Conservation (phyloP, 2,888 invertebrate species). For the Seira musarum region DNA sequence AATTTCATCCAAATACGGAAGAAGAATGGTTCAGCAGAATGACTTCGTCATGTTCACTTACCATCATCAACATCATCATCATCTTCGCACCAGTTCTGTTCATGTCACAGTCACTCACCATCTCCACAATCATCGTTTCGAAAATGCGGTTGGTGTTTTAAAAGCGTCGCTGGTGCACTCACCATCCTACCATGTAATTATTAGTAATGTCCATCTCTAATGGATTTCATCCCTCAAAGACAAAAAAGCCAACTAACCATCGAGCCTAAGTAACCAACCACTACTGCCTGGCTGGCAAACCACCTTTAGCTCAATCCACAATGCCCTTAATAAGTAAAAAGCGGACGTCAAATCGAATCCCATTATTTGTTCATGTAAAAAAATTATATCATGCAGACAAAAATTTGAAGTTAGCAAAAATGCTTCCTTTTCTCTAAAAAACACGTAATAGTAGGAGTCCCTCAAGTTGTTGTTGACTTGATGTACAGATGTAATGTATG, state of each 20-base stretch:
- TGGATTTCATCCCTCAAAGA: constrained; percentile 63
- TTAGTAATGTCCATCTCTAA: constrained; percentile 64
- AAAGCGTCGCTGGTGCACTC: constrained; percentile 31
- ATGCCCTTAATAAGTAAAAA: constrained; percentile 42
- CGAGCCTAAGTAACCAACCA: not conserved
- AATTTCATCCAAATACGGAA: no score
- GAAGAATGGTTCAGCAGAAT: not conserved
- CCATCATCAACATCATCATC: constrained; percentile 5
- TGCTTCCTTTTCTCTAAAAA: no score
- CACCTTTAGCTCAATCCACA: no score
- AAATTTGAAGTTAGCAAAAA: no score
- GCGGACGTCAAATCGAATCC: constrained; percentile 42
- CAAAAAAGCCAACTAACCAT: constrained; percentile 34
- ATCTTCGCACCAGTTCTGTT: constrained; percentile 19
- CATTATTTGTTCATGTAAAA: not conserved
- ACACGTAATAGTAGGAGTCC: no score
- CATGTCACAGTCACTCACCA: constrained; percentile 51
- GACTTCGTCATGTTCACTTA: constrained; percentile 21
- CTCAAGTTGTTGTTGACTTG: no score
- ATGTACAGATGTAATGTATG: no score
- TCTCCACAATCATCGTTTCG: constrained; percentile 22
- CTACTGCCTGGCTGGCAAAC: no score
- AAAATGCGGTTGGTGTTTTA: constrained; percentile 42
- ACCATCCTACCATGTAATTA: constrained; percentile 63
- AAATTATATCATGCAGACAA: no score